phyloP scores from a whole-genome alignment of 2,888 invertebrate genomes.

The Silvanus unidentatus region DNA sequence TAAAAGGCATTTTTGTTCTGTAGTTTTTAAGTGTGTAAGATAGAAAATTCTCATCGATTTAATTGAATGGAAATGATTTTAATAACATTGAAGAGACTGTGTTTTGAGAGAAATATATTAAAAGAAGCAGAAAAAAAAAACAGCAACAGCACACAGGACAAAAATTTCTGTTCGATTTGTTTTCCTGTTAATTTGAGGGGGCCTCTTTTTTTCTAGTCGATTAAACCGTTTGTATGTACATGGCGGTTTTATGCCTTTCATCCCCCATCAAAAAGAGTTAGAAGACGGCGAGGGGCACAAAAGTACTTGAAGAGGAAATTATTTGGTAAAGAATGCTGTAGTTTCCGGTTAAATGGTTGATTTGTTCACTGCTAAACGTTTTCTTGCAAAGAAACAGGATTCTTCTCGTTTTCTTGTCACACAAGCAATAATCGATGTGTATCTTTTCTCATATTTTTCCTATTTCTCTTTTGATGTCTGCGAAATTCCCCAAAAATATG shows the following conservation, averaged over 20 bases:
- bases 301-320: slow-evolving; percentile 8
- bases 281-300: too few relatives aligned
- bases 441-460: neutral
- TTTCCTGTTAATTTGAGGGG: slow-evolving; percentile 6
- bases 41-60: neutral
- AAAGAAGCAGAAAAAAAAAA: too few relatives aligned
- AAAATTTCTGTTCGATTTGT: too few relatives aligned
- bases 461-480: neutral
- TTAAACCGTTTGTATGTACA: slow-evolving; percentile 1
- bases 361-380: slow-evolving; percentile 3
- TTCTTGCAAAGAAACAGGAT: neutral
- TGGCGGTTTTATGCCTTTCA: too few relatives aligned
- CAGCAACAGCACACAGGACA: too few relatives aligned
- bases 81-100: neutral
- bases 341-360: slow-evolving; percentile 4
- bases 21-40: too few relatives aligned
- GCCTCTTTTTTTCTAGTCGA: slow-evolving; percentile 5
- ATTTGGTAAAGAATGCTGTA: slow-evolving; percentile 7
- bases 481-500: too few relatives aligned
- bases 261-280: slow-evolving; percentile 7
- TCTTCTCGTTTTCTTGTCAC: neutral
- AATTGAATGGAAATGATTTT: neutral
- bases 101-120: neutral
- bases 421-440: neutral
- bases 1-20: too few relatives aligned